phyloP scores from a whole-genome alignment of 1,140 invertebrate species.

The Eumaeus atala region DNA sequence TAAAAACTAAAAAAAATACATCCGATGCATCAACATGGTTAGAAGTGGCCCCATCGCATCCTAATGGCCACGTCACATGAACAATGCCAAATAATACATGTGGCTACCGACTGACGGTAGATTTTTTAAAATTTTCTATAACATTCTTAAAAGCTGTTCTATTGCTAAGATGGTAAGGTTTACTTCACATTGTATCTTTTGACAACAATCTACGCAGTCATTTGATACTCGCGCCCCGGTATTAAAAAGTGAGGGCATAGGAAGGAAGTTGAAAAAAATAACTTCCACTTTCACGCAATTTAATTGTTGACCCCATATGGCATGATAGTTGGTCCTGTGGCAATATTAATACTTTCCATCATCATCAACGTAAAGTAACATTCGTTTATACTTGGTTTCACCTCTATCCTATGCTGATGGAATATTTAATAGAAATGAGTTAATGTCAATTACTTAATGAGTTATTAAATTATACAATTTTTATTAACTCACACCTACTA shows the following conservation, averaged over 20 bases:
- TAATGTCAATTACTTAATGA: no score
- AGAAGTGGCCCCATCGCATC: conserved; percentile 37
- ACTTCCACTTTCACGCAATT: conserved; percentile 60
- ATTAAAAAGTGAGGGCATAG: conserved; percentile 66
- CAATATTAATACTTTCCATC: background rate
- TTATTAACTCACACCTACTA: no score
- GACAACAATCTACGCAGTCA: conserved; percentile 38
- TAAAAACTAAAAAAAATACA: conserved; percentile 36
- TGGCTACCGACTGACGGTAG: conserved; percentile 57
- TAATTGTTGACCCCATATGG: conserved; percentile 50
- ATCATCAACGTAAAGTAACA: background rate
- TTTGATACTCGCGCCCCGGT: conserved; percentile 60
- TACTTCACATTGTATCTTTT: conserved; percentile 11
- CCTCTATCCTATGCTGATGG: no score
- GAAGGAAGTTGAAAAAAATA: conserved; percentile 70
- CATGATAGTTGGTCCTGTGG: conserved; percentile 17
- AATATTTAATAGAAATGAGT: no score
- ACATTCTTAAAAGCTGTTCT: conserved; percentile 5
- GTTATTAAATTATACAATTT: no score
- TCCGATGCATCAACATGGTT: conserved; percentile 53
- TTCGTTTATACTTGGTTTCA: no score
- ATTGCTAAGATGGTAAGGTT: conserved; percentile 13
- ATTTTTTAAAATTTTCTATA: conserved; percentile 17
- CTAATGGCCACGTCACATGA: conserved; percentile 47
- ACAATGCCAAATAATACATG: conserved; percentile 59